Percentiles rank a stretch among this genome's conserved stretches.
Conservation (phyloP, 2,113 vertebrate species). For the Arenaria interpres region DNA sequence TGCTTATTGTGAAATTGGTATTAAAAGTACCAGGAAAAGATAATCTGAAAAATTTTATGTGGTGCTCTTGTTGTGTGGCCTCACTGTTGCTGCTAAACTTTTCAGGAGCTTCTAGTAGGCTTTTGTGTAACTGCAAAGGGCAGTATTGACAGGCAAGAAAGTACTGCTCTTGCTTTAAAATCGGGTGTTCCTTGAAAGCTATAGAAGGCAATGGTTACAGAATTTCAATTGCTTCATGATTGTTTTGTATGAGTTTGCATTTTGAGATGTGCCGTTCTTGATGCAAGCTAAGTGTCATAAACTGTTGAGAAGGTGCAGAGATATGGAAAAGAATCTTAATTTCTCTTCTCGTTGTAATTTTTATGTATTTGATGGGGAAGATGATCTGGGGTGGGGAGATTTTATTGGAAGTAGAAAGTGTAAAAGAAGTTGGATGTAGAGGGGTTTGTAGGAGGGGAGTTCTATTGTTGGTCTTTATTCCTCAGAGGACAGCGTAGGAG, state of each 20-base stretch:
- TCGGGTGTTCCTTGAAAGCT: not conserved
- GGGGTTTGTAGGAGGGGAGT: not conserved
- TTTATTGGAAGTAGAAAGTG: not conserved
- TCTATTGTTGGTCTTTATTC: not conserved
- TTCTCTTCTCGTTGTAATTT: accelerated
- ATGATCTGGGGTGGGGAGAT: not conserved
- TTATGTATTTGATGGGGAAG: not conserved
- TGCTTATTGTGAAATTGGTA: not conserved
- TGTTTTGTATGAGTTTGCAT: not conserved
- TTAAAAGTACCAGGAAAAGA: not conserved
- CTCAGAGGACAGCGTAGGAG: not conserved
- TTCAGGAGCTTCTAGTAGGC: not conserved
- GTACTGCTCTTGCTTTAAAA: not conserved
- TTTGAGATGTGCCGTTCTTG: not conserved
- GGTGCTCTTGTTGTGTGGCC: not conserved
- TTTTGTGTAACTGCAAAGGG: not conserved
- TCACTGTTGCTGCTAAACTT: not conserved
- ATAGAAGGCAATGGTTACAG: not conserved
- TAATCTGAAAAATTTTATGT: not conserved
- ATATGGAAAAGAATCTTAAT: not conserved
- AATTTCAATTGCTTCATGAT: not conserved
- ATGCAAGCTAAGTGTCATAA: not conserved
- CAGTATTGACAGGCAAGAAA: no score
- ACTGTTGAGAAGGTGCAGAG: not conserved
- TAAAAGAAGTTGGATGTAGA: not conserved